These are phyloP conservation scores for Crepidodera aurea DNA, from an alignment of 2,888 invertebrate species.

Conservation along the genomic window DNA sequence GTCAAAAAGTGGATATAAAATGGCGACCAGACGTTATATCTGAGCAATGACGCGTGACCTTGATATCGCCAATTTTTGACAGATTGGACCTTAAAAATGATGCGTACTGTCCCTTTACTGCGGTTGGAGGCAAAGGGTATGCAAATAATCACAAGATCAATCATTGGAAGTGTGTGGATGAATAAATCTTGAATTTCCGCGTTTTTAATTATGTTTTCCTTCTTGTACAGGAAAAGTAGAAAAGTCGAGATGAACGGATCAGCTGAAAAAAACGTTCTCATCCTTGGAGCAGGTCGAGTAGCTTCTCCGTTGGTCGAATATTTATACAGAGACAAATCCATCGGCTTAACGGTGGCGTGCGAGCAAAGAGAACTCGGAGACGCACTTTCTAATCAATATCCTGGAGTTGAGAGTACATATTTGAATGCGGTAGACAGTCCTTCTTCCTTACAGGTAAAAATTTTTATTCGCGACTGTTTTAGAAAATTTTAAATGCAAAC, in stretches of 20 bases:
- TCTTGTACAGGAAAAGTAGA: slow-evolving; percentile 48
- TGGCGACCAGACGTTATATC: too few species aligned
- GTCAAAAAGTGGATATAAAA: too few species aligned
- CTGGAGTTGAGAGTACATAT: slow-evolving; percentile 61
- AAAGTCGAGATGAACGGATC: slow-evolving; percentile 59
- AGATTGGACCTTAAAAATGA: too few species aligned
- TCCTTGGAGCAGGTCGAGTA: slow-evolving; percentile 93
- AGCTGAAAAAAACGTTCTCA: slow-evolving; percentile 74
- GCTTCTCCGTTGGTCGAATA: slow-evolving; percentile 95
- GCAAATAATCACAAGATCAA: too few species aligned
- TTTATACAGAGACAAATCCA: slow-evolving; percentile 80
- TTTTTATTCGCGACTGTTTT: neutral
- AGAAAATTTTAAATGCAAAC: too few species aligned
- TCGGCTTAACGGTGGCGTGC: slow-evolving; percentile 77
- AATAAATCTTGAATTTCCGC: too few species aligned
- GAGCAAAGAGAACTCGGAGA: slow-evolving; percentile 87
- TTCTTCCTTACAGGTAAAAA: slow-evolving; percentile 68
- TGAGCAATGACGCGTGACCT: too few species aligned
- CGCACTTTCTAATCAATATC: slow-evolving; percentile 77
- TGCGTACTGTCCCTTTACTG: too few species aligned
- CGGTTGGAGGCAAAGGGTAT: too few species aligned
- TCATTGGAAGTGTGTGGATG: too few species aligned
- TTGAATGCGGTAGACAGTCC: slow-evolving; percentile 77
- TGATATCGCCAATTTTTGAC: too few species aligned
- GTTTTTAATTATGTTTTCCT: too few species aligned